These are phyloP conservation scores for Rhinatrema bivittatum DNA, from an alignment of 2,797 vertebrate genomes.

Conservation along the genomic window DNA sequence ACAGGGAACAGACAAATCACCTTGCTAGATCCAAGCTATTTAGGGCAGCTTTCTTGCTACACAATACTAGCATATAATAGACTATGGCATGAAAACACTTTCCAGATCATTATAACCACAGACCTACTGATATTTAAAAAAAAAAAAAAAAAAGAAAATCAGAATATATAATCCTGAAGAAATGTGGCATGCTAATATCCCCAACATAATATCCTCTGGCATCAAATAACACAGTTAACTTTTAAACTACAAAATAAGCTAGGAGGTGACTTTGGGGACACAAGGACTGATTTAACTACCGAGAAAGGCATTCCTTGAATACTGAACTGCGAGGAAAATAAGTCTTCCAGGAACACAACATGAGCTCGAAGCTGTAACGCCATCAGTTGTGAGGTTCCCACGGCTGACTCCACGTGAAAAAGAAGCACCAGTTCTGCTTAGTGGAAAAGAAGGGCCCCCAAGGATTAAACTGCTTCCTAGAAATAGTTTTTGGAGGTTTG, in stretches of 20 bases:
- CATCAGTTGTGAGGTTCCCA: no score
- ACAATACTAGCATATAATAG: constrained; percentile 6
- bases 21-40: constrained; percentile 10
- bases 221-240: constrained; percentile 25
- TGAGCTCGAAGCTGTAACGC: no score
- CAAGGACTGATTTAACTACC: constrained; percentile 21
- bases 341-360: no score
- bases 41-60: constrained; percentile 13
- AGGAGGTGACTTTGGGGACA: constrained; percentile 27
- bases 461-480: no score
- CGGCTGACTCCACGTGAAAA: no score
- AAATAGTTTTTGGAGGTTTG: no score
- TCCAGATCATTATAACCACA: constrained; percentile 4
- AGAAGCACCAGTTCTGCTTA: no score
- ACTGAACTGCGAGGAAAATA: no score
- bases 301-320: no score
- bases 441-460: no score
- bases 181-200: constrained; percentile 5
- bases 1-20: constrained; percentile 22
- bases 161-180: constrained; percentile 22
- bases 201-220: constrained; percentile 2
- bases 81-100: constrained; percentile 24
- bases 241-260: constrained; percentile 32
- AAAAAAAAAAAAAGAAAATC: constrained; percentile 11
- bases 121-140: not conserved